Conservation (phyloP, 2,797 vertebrate genomes). For the Brachyrhaphis roseni region DNA sequence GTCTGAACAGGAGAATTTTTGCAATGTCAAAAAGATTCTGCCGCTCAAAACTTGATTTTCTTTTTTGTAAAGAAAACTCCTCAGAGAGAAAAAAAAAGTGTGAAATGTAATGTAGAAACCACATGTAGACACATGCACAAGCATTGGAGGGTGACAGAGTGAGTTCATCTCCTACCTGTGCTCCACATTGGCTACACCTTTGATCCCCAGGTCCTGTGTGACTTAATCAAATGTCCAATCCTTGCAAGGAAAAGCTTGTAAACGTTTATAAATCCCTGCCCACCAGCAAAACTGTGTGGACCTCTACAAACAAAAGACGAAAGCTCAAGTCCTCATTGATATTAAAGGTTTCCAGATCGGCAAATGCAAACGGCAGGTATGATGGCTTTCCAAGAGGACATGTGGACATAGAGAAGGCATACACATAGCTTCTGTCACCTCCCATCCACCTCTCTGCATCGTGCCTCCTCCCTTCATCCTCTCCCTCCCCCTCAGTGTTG, state of each 20-base stretch:
- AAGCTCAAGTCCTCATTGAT: constrained; percentile 27
- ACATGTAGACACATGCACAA: not conserved
- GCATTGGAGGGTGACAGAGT: constrained; percentile 12
- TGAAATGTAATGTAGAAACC: not conserved
- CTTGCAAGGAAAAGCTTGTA: constrained; percentile 31
- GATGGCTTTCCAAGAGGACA: constrained; percentile 40
- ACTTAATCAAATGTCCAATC: constrained; percentile 37
- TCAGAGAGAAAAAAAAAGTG: not conserved
- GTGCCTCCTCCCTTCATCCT: constrained; percentile 47
- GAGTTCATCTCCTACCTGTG: constrained; percentile 75
- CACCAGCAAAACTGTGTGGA: constrained; percentile 41
- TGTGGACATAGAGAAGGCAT: constrained; percentile 49
- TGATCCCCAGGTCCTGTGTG: constrained; percentile 35
- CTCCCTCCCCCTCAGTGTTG: constrained; percentile 53
- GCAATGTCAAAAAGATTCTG: not conserved
- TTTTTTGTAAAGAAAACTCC: not conserved
- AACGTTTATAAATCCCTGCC: constrained; percentile 45
- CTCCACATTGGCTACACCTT: constrained; percentile 79
- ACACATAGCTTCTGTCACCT: constrained; percentile 54
- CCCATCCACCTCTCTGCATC: constrained; percentile 54
- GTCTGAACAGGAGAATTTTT: constrained; percentile 27
- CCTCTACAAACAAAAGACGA: constrained; percentile 27
- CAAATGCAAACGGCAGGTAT: constrained; percentile 28
- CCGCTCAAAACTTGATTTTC: not conserved
- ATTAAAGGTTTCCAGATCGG: constrained; percentile 34